Base-by-base conservation (phyloP, 2,888 invertebrate species). In the Magallana nippona region DNA sequence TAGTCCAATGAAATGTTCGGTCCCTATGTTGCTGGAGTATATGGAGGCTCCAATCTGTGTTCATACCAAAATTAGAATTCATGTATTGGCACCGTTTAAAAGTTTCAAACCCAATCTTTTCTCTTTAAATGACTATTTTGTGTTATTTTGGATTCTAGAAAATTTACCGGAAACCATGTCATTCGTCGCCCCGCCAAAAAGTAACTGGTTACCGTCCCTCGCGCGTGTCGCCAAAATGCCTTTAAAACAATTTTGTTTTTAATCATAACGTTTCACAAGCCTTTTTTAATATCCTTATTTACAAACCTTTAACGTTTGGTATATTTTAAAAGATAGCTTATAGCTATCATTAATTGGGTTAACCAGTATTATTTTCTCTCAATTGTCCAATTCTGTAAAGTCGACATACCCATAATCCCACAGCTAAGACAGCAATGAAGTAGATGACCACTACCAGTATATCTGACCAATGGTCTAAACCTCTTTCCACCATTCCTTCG, bases 121-220 rank as follows among this genome's bases (percentile, higher is more conserved):
- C 5, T 3, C 32, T 32, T 32, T 32, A 0, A 32, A 3, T 32
- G 32, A 2, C 0, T 44, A 8, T 44, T 44, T 44, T 8, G n/a
- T 60, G 8, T n/a, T n/a, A 60, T n/a, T 11, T 60, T n/a, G 60
- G n/a, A 60, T n/a, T 60, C 11, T 11, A n/a, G n/a, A 60, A 60
- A 60, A n/a, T 2, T 58, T 56, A 95, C 95, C 84, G 95, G 94
- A 60, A 94, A 91, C 94, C 94, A 95, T 58, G 90, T 91, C 95
- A 95, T 95, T 80, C 91, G 92, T 77, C 94, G 90, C 79, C 95
- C 95, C 10, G 95, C 95, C 87, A 95, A 90, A 88, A 95, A 95
- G 88, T 94, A 95, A 55, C 94, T 95, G 71, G 89, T 87, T 11
- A 91, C 90, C 56, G 89, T 91, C 10, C 90, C 91, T 71, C 90